These are phyloP conservation scores for Falco berigora DNA, from an alignment of 2,797 vertebrate species.

Conservation along the genomic window DNA sequence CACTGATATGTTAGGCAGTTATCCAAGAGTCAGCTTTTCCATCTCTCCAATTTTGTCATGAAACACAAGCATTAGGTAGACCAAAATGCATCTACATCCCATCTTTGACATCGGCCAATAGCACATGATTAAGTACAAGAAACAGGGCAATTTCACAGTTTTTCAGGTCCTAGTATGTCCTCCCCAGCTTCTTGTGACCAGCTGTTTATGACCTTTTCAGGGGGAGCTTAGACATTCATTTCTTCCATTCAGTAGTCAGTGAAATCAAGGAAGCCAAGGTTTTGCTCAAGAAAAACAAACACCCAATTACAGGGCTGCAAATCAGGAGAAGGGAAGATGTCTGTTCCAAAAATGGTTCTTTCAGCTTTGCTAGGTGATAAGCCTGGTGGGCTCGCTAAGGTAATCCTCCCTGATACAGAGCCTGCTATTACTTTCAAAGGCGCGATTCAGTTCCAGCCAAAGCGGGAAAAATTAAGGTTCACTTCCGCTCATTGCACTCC, in stretches of 20 bases:
- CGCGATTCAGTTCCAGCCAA: neutral
- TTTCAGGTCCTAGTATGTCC: neutral
- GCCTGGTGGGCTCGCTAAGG: neutral
- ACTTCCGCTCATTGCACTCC: neutral
- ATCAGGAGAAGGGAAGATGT: neutral
- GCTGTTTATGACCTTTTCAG: neutral
- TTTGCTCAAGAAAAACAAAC: neutral
- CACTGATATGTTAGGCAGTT: neutral
- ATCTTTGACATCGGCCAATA: neutral
- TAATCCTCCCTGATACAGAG: neutral
- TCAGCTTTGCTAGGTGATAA: neutral
- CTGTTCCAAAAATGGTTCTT: neutral
- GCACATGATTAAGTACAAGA: neutral
- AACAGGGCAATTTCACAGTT: neutral
- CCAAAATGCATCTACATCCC: neutral
- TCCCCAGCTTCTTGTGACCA: neutral
- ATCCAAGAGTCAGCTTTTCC: neutral
- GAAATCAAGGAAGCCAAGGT: neutral
- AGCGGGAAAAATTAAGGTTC: neutral
- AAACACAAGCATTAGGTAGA: neutral
- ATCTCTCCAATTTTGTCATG: neutral
- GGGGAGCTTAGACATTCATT: neutral
- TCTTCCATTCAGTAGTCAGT: neutral
- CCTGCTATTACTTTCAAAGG: neutral
- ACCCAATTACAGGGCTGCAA: neutral